A percentile compares a stretch with the other conserved stretches of the same genome.
phyloP scores from a whole-genome alignment of 2,888 invertebrate species.

The Mactromeris polynyma region DNA sequence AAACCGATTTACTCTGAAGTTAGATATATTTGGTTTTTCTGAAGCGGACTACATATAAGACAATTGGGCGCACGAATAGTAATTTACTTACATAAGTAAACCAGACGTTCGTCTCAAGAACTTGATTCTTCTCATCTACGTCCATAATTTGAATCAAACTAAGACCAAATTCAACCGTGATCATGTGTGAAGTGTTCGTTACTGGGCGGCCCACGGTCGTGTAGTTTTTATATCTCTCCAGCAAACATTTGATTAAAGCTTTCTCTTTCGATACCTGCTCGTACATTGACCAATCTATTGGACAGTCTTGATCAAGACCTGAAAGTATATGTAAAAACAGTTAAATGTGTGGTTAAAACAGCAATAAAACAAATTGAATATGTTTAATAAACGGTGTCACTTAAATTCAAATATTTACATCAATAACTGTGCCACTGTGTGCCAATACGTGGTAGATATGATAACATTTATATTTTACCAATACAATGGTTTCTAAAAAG shows the following conservation, averaged over 20 bases:
- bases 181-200: constrained; percentile 77
- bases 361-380: neutral
- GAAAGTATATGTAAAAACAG: constrained; percentile 2
- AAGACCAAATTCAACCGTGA: constrained; percentile 80
- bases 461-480: too few relatives aligned
- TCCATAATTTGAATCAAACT: constrained; percentile 82
- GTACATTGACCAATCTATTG: constrained; percentile 64
- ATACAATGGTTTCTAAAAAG: too few relatives aligned
- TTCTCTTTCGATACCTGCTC: constrained; percentile 84
- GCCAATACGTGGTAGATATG: too few relatives aligned
- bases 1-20: neutral
- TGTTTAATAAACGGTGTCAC: too few relatives aligned
- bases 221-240: constrained; percentile 79
- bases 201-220: constrained; percentile 82
- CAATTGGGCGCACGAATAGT: neutral
- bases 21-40: neutral
- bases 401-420: too few relatives aligned
- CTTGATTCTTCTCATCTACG: constrained; percentile 83
- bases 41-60: neutral
- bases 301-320: constrained; percentile 59
- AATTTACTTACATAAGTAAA: constrained; percentile 80
- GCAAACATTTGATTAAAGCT: constrained; percentile 82
- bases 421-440: too few relatives aligned
- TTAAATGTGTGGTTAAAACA: neutral
- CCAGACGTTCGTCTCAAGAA: constrained; percentile 82